A percentile compares a stretch with the other conserved stretches of the same genome.
Conservation (phyloP, 2,797 vertebrate species). For the Protonibea diacanthus region DNA sequence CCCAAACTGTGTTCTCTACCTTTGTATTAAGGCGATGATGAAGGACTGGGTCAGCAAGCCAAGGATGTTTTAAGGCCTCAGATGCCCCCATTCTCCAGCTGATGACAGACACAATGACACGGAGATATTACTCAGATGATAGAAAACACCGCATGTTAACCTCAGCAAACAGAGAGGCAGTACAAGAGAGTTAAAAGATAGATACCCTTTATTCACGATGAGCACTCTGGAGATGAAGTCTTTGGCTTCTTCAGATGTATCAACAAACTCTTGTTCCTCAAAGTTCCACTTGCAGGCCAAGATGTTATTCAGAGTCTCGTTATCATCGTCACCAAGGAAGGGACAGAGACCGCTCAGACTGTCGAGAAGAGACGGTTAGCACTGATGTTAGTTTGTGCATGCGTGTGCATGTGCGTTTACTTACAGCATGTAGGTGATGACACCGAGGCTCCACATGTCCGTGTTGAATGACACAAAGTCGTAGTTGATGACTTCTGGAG, state of each 20-base stretch:
- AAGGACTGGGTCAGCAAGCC: constrained; percentile 91
- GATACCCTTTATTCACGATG: constrained; percentile 93
- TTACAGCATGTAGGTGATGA: constrained; percentile 99
- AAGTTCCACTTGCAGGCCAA: constrained; percentile 94
- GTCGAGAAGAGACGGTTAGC: background rate
- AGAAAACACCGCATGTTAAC: background rate
- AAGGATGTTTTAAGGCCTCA: constrained; percentile 94
- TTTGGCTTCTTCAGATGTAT: constrained; percentile 92
- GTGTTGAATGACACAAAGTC: constrained; percentile 98
- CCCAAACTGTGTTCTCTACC: constrained; percentile 75
- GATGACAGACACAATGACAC: constrained; percentile 44
- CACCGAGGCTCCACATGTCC: constrained; percentile 99
- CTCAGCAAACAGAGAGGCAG: background rate
- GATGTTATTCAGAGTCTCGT: constrained; percentile 95
- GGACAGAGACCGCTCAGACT: constrained; percentile 97
- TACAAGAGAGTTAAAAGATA: background rate
- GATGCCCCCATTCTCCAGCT: constrained; percentile 97
- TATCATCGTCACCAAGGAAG: constrained; percentile 95
- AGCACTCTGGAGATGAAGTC: constrained; percentile 96
- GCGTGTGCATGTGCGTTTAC: constrained; percentile 57
- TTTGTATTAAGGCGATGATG: constrained; percentile 88
- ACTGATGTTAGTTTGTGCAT: background rate
- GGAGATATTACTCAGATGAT: background rate
- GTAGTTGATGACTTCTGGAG: constrained; percentile 96
- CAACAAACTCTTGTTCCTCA: constrained; percentile 92